Conservation (phyloP, 2,113 vertebrate species). For the Syngnathus typhle region DNA sequence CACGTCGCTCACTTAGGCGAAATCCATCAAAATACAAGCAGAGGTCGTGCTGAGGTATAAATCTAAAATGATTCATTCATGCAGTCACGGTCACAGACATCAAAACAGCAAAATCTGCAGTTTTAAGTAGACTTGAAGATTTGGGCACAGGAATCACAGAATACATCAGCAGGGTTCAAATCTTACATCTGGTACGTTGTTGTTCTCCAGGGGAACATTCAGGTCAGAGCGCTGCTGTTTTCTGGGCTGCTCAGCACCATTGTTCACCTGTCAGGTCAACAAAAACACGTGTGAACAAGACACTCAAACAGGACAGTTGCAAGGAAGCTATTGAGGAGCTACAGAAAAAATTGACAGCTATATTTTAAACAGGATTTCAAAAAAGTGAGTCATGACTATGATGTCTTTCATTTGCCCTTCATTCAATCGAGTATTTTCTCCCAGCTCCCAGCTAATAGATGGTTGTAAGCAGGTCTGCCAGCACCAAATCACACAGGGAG, state of each 20-base stretch:
- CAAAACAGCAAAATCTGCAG: conserved; percentile 7
- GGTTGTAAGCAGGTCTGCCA: background rate
- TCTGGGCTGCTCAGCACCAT: conserved; percentile 82
- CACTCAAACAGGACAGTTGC: background rate
- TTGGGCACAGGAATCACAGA: conserved; percentile 6
- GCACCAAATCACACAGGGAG: conserved; percentile 11
- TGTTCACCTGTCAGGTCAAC: conserved; percentile 74
- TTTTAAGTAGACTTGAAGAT: background rate
- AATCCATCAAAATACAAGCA: conserved; percentile 17
- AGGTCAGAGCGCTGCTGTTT: conserved; percentile 97
- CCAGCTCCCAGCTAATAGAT: conserved; percentile 14
- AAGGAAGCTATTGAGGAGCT: background rate
- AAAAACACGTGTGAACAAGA: conserved; percentile 24
- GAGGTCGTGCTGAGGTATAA: conserved; percentile 45
- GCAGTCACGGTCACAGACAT: background rate
- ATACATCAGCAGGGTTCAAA: background rate
- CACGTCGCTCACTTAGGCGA: conserved; percentile 34
- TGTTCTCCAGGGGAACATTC: conserved; percentile 89
- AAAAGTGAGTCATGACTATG: background rate
- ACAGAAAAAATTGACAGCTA: no score
- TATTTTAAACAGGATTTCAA: background rate
- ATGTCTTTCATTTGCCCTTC: conserved; percentile 19
- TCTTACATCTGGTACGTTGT: conserved; percentile 85
- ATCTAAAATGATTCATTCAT: conserved; percentile 48
- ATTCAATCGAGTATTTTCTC: conserved; percentile 1